Evolutionary conservation across 2,797 vertebrate genomes (phyloP).

Genomic region (Microctenopoma lineatum): DNA sequence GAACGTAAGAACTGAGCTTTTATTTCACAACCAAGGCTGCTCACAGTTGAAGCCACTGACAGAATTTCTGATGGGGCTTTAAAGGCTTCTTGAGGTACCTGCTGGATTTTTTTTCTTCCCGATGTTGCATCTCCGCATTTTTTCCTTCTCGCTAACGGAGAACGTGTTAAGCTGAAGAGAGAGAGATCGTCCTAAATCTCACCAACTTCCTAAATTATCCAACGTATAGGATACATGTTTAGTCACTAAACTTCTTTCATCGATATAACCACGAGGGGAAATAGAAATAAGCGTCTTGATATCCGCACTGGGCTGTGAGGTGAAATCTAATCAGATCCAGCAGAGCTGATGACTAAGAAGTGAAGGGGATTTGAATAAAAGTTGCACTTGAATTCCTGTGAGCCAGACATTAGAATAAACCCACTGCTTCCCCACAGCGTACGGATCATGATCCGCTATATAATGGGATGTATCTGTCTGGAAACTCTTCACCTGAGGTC

Average conservation of each 20-base stretch:
- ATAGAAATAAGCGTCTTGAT: constrained; percentile 77
- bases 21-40: constrained; percentile 15
- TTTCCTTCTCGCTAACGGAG: constrained; percentile 31
- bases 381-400: constrained; percentile 67
- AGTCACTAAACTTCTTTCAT: constrained; percentile 44
- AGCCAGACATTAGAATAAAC: constrained; percentile 50
- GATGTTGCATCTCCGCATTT: constrained; percentile 25
- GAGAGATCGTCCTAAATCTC: constrained; percentile 35
- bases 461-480: constrained; percentile 47
- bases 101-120: constrained; percentile 45
- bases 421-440: constrained; percentile 25
- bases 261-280: constrained; percentile 48
- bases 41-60: constrained; percentile 24
- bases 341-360: constrained; percentile 69
- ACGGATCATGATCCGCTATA: constrained; percentile 44
- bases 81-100: constrained; percentile 50
- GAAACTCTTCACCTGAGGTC: constrained; percentile 31
- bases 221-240: constrained; percentile 31
- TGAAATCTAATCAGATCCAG: constrained; percentile 93
- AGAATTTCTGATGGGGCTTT: constrained; percentile 38
- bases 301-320: constrained; percentile 96
- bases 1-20: constrained; percentile 42
- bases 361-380: constrained; percentile 70
- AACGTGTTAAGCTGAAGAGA: constrained; percentile 40
- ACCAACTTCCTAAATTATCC: constrained; percentile 52